Evolutionary conservation across 2,888 invertebrate species (phyloP).

Genomic region (Chrysolina oricalcia): DNA sequence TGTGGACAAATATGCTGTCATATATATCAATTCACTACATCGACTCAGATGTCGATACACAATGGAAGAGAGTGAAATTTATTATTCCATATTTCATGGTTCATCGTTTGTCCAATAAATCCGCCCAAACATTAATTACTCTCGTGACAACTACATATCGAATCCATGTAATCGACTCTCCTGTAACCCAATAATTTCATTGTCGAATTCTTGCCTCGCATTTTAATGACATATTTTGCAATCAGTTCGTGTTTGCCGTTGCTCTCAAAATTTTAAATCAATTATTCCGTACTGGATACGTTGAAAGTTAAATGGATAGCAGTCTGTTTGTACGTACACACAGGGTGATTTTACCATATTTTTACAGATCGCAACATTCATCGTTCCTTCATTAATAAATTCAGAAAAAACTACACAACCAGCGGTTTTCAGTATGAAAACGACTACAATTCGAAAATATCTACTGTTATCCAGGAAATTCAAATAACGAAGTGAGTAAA

Average conservation of each 20-base stretch:
- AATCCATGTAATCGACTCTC: slow-evolving; percentile 17
- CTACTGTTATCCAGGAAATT: no score
- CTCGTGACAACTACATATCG: slow-evolving; percentile 9
- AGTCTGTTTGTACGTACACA: background rate
- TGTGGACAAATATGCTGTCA: slow-evolving; percentile 10
- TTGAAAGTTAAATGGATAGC: background rate
- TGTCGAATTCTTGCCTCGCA: background rate
- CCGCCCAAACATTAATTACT: slow-evolving; percentile 21
- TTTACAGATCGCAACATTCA: no score
- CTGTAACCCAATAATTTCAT: slow-evolving; percentile 21
- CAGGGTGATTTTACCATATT: no score
- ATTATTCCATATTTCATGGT: slow-evolving; percentile 8
- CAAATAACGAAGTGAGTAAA: no score
- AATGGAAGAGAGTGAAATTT: slow-evolving; percentile 20
- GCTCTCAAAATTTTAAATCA: background rate
- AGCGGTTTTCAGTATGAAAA: no score
- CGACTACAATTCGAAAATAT: no score
- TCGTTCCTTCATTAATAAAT: no score
- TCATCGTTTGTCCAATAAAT: slow-evolving; percentile 23
- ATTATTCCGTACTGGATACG: background rate
- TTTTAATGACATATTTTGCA: slow-evolving; percentile 7
- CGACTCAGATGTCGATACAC: slow-evolving; percentile 13
- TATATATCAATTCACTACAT: slow-evolving; percentile 15
- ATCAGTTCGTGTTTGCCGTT: slow-evolving; percentile 16
- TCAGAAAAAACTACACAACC: no score